These are phyloP conservation scores for Drosophila lacteicornis DNA, from an alignment of 1,140 invertebrate genomes.

Conservation along the genomic window DNA sequence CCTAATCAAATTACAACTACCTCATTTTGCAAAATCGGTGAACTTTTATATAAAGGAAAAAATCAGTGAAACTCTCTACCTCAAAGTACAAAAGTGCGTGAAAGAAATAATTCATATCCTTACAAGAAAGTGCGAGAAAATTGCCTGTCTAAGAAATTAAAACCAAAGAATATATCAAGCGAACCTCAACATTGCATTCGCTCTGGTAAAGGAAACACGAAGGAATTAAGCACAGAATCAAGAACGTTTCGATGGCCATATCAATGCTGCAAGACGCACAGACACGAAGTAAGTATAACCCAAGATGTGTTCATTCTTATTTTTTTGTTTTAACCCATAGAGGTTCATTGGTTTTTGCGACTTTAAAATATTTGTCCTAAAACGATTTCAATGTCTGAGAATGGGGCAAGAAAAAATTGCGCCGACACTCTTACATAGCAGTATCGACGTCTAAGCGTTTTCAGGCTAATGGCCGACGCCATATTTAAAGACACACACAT, in stretches of 20 bases:
- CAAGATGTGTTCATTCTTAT: neutral
- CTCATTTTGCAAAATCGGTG: slow-evolving; percentile 75
- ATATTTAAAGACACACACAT: slow-evolving; percentile 41
- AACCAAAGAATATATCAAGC: slow-evolving; percentile 33
- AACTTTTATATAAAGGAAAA: slow-evolving; percentile 59
- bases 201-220: slow-evolving; percentile 27
- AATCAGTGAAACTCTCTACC: slow-evolving; percentile 74
- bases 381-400: neutral
- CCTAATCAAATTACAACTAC: slow-evolving; percentile 65
- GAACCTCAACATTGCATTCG: slow-evolving; percentile 38
- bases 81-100: slow-evolving; percentile 77
- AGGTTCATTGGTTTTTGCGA: neutral
- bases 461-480: slow-evolving; percentile 51
- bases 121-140: slow-evolving; percentile 52
- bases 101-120: slow-evolving; percentile 38
- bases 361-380: neutral
- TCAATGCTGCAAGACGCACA: slow-evolving; percentile 84
- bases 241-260: slow-evolving; percentile 71
- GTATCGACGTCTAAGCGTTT: slow-evolving; percentile 58
- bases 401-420: neutral
- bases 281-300: slow-evolving; percentile 78
- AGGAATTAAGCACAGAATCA: slow-evolving; percentile 15
- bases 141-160: slow-evolving; percentile 44
- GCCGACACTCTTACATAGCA: neutral
- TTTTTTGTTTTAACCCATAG: no score